Evolutionary conservation across 2,888 invertebrate species (phyloP).

Genomic region (Phanerotoma sp.): DNA sequence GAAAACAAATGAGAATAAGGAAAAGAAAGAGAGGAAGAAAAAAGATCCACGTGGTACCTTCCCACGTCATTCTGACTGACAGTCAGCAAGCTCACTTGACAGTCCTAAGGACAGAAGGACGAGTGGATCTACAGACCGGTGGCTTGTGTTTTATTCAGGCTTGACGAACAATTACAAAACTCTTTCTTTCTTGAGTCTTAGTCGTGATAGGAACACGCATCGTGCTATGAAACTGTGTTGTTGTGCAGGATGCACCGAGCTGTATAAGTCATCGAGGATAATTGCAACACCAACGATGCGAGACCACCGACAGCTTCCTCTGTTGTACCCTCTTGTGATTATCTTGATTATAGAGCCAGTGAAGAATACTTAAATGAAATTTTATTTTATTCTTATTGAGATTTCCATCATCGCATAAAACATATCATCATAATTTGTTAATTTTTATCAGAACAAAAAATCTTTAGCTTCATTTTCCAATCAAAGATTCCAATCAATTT

Average conservation of each 20-base stretch:
- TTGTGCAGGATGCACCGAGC: conserved; percentile 40
- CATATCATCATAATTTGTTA: no score
- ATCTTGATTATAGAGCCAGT: conserved; percentile 6
- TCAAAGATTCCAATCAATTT: no score
- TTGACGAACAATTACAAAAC: conserved; percentile 55
- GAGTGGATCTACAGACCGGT: conserved; percentile 41
- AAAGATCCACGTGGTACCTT: conserved; percentile 50
- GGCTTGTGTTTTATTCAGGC: conserved; percentile 57
- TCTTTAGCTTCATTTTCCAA: no score
- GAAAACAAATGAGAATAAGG: conserved; percentile 12
- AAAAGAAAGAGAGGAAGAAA: conserved; percentile 7
- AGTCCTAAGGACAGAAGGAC: conserved; percentile 46
- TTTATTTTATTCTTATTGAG: not conserved
- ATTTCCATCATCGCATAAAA: no score
- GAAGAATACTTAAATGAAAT: not conserved
- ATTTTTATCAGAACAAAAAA: no score
- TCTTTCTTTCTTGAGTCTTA: conserved; percentile 18
- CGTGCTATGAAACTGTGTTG: conserved; percentile 27
- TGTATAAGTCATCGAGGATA: conserved; percentile 22
- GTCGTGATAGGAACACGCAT: conserved; percentile 35
- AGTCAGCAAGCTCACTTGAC: conserved; percentile 46
- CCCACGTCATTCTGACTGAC: conserved; percentile 58
- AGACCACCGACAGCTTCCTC: conserved; percentile 18
- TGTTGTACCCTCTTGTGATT: conserved; percentile 1
- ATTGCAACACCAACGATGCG: conserved; percentile 26